Evolutionary conservation across 2,888 invertebrate genomes (phyloP), one percentile per base, ranked within the genome.

Genomic region (Brenthis ino): DNA sequence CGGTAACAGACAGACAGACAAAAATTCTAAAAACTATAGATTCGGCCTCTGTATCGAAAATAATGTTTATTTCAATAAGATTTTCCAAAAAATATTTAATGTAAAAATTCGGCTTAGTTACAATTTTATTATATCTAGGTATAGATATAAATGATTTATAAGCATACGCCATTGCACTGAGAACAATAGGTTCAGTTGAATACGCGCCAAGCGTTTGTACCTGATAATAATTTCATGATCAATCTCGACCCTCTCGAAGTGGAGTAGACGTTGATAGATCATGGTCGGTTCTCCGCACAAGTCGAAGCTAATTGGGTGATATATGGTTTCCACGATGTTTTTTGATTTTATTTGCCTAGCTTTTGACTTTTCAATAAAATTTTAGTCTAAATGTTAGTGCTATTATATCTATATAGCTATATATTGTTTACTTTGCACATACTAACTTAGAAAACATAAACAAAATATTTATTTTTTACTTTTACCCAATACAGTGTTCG

Each of bases 211-310:
- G 68, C 67, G 70, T 67, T 71, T 71, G 67, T 58, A 71, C 72
- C 76, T 74, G 76, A 74, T 78, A 77, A 80, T 79, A 79, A 79
- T 77, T 76, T 72, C 73, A 78, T 77, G 77, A 82, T 82, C 81
- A 80, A 83, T 83, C 82, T 80, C 74, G 75, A 74, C 75, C 76
- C 77, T 70, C 76, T 72, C 74, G 72, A 75, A 77, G 76, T 75
- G 75, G 71, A 68, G 66, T 71, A 69, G 83, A 83, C 82, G 72
- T 79, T 81, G 82, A 83, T 80, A 76, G 80, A 82, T 82, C 79
- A 76, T 72, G 75, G 74, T 74, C 74, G 71, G 73, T 70, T 70
- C 72, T 74, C 74, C 72, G 76, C 76, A 70, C 75, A 71, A 72
- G 68, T 69, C 67, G 72, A 61, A 70, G 69, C 77, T 81, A 80